A percentile compares a stretch with the other conserved stretches of the same genome.
Evolutionary conservation across 2,888 invertebrate species (phyloP).

Genomic region (Eurytoma adleriae): DNA sequence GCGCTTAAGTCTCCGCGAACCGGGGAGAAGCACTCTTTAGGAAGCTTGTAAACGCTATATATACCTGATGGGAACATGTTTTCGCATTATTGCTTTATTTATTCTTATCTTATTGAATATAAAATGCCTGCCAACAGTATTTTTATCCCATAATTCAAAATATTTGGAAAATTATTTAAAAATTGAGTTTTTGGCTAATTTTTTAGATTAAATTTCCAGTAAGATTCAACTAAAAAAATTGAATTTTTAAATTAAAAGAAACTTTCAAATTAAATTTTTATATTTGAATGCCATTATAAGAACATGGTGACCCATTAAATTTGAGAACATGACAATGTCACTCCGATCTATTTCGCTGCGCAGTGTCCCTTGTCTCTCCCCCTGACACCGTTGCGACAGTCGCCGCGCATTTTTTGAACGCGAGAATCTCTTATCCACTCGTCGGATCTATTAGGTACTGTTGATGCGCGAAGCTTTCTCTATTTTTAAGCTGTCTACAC

Average conservation of each 20-base stretch:
- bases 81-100: background rate
- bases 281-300: too few relatives aligned
- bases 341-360: background rate
- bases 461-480: constrained; percentile 17
- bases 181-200: too few relatives aligned
- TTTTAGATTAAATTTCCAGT: too few relatives aligned
- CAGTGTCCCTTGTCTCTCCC: constrained; percentile 9
- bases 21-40: constrained; percentile 28
- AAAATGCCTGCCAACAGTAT: too few relatives aligned
- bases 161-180: background rate
- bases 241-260: too few relatives aligned
- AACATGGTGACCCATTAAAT: constrained; percentile 4
- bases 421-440: constrained; percentile 58
- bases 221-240: too few relatives aligned
- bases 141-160: background rate
- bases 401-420: constrained; percentile 61
- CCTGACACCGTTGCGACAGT: constrained; percentile 57
- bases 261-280: too few relatives aligned
- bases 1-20: constrained; percentile 65
- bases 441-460: constrained; percentile 47
- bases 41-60: constrained; percentile 36
- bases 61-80: constrained; percentile 12
- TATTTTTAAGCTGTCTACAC: constrained; percentile 19
- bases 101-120: constrained; percentile 7
- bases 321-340: background rate